Conservation (phyloP, 53 echinoderm and acorn worm species). For the Holothuria leucospilota region DNA sequence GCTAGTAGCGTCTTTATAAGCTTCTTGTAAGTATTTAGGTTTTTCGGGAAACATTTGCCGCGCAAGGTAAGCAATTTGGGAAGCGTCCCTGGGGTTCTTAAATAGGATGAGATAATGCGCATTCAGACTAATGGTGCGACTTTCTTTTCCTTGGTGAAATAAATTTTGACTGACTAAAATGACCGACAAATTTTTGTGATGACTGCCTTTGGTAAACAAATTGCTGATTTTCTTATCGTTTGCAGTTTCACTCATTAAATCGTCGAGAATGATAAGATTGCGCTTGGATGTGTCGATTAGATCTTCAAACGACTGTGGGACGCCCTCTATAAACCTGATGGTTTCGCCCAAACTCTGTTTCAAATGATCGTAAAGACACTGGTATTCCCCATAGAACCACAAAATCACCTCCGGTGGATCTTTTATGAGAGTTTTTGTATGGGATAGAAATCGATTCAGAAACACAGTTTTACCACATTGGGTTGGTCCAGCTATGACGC, state of each 20-base stretch:
- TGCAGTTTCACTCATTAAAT: slow-evolving; percentile 70
- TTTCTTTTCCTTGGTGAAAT: slow-evolving; percentile 75
- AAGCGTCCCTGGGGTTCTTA: slow-evolving; percentile 79
- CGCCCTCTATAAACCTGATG: slow-evolving; percentile 72
- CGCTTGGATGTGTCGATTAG: slow-evolving; percentile 44
- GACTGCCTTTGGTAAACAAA: slow-evolving; percentile 81
- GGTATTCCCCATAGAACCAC: too few relatives aligned
- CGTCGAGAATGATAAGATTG: slow-evolving; percentile 73
- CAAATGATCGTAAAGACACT: slow-evolving; percentile 58
- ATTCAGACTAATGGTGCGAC: slow-evolving; percentile 79
- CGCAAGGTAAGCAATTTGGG: slow-evolving; percentile 74
- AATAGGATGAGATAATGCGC: slow-evolving; percentile 75
- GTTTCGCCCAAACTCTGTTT: slow-evolving; percentile 34
- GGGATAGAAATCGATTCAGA: too few relatives aligned
- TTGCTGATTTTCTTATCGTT: slow-evolving; percentile 63
- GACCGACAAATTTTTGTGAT: slow-evolving; percentile 80
- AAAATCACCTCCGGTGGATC: too few relatives aligned
- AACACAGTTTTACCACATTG: too few relatives aligned
- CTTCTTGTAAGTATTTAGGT: slow-evolving; percentile 72
- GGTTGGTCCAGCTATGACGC: too few relatives aligned
- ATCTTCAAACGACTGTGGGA: slow-evolving; percentile 59
- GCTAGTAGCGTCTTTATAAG: slow-evolving; percentile 60
- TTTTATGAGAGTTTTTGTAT: too few relatives aligned
- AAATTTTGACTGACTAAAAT: slow-evolving; percentile 77
- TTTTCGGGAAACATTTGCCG: slow-evolving; percentile 79